These are phyloP conservation scores for Sussaba pulchella DNA, from an alignment of 2,888 invertebrate species.

Conservation along the genomic window DNA sequence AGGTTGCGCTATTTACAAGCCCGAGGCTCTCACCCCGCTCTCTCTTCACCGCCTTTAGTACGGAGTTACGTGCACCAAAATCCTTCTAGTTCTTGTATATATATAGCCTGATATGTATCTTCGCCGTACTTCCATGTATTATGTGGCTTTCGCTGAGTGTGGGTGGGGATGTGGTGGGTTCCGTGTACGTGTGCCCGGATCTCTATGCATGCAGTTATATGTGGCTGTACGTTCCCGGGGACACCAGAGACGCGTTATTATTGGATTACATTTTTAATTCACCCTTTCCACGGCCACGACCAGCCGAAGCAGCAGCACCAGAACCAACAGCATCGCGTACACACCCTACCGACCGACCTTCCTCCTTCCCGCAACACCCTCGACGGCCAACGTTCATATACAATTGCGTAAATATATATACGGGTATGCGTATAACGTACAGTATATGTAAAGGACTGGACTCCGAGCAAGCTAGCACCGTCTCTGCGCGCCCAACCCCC, in stretches of 20 bases:
- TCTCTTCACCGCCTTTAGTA: conserved; percentile 39
- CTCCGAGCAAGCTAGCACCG: conserved; percentile 55
- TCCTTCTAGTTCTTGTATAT: conserved; percentile 62
- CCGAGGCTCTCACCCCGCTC: neutral
- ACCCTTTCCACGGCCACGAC: conserved; percentile 75
- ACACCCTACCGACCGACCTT: conserved; percentile 65
- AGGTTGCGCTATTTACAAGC: conserved; percentile 34
- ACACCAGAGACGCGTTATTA: conserved; percentile 84
- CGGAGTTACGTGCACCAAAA: conserved; percentile 53
- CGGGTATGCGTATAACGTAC: conserved; percentile 30
- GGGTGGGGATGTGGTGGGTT: neutral
- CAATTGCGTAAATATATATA: conserved; percentile 63
- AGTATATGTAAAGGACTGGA: conserved; percentile 59
- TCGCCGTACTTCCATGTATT: conserved; percentile 63
- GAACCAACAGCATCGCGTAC: conserved; percentile 65
- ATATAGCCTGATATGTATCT: conserved; percentile 64
- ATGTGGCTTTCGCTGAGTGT: conserved; percentile 7
- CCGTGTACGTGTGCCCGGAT: conserved; percentile 21
- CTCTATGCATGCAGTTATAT: conserved; percentile 57
- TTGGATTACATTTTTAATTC: conserved; percentile 85
- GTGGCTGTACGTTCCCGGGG: conserved; percentile 70
- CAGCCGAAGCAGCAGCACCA: conserved; percentile 57
- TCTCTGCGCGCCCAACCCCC: conserved; percentile 72
- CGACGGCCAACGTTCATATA: conserved; percentile 69
- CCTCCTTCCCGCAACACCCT: conserved; percentile 65